Base-by-base conservation (phyloP, 2,113 vertebrate species). In the Copsychus sechellarum region DNA sequence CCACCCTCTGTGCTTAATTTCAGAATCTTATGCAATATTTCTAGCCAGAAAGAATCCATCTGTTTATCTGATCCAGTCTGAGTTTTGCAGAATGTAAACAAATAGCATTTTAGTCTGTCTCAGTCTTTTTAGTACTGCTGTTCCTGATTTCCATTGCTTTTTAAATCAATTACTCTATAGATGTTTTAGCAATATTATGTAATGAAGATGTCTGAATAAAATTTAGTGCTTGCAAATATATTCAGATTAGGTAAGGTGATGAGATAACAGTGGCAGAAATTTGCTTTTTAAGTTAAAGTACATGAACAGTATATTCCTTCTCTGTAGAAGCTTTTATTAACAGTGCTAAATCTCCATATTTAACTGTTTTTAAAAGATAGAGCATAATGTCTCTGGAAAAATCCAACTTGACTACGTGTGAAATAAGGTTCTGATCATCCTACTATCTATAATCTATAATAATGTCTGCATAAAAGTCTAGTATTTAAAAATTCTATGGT, bases 71-170 rank as follows among this genome's bases (percentile, higher is more conserved):
- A 90, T 89, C 38, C 80, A 87, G 90, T 67, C 82, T 71, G 48
- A 54, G 72, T 74, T 95, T 96, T 93, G 73, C 90, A 95, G 90
- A 95, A 96, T 78, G 92, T 97, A 98, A 97, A 98, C 97, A 98
- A 97, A 95, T 72, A 34, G 76, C 74, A 78, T 96, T 93, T 90
- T 86, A 89, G 77, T 86, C 85, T 57, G 92, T 47, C 79, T 81
- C 64, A 76, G 72, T 82, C 81, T 90, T 95, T 94, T 90, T 61
- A 66, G 50, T 65, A 40, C 82, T 73, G 64, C 60, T 96, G 81
- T 80, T 84, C 47, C 50, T 86, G 70, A 92, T 94, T 83, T 72
- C 36, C n/a, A 62, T 24, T 74, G 71, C 70, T 91, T 42, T 95
- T 93, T 90, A 69, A 80, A 70, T 92, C 81, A 94, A 65, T 84